Evolutionary conservation across 1,140 invertebrate species (phyloP), one percentile per base, ranked within the genome.

Genomic region (Drosophila busckii): DNA sequence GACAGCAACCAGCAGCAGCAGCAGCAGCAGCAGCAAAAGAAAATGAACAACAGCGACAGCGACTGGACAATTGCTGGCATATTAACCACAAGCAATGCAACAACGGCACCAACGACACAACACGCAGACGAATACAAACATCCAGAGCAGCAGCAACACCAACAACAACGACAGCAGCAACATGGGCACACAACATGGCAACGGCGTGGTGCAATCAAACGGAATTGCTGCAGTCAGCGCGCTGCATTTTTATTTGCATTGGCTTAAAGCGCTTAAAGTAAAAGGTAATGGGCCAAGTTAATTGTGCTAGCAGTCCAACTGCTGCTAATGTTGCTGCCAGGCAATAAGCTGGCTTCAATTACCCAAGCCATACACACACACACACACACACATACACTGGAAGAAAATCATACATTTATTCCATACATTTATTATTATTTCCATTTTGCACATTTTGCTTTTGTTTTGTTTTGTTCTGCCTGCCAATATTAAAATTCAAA

Each of bases 21-120:
- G 10, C 34, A 20, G 37, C 20, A 42, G 4, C 22, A 48, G 44
- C 17, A 52, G n/a, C 29, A 35, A 8, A 52, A 35, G 49, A 50
- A 31, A 16, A 34, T n/a, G 10, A 34, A 31, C 29, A 65, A 10
- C 41, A 41, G 9, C 26, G 40, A 31, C 35, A 52, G 48, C 53
- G 64, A 65, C 25, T 59, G 65, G 44, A 71, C 73, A 78, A 80
- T 35, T 55, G 52, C 48, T 53, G 54, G 65, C 70, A 71, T 76
- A 78, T 76, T 76, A 80, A 76, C 75, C 75, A 52, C 75, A 78
- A n/a, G n/a, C n/a, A n/a, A n/a, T n/a, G 61, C 66, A 42, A 53
- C 66, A 70, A 49, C 32, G 60, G 46, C 59, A 54, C 59, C 52
- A 60, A 16, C 41, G 52, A 60, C 56, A 60, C 56, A 40, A 61